These are phyloP conservation scores for Enteromius unitaeniatus DNA, from an alignment of 2,797 vertebrate species.

Conservation along the genomic window DNA sequence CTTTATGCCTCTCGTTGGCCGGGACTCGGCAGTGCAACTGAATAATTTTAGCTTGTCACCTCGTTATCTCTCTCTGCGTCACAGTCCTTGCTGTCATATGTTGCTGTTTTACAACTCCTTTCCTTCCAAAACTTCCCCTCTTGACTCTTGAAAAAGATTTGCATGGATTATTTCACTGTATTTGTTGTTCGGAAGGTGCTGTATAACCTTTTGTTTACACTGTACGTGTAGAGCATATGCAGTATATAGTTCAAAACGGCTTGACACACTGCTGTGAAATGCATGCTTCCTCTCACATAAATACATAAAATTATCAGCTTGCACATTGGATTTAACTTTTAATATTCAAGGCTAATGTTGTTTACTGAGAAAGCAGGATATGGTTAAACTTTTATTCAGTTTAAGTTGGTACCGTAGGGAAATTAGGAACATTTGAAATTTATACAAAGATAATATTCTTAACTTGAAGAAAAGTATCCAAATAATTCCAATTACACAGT, in stretches of 20 bases:
- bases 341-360: conserved; percentile 1
- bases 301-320: conserved; percentile 2
- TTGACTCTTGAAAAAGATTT: background rate
- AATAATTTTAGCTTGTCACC: conserved; percentile 33
- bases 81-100: conserved; percentile 19
- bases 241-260: conserved; percentile 1
- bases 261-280: conserved; percentile 9
- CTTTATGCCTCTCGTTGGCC: conserved; percentile 38
- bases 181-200: background rate
- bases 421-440: background rate
- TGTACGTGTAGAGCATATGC: background rate
- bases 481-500: background rate
- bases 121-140: background rate
- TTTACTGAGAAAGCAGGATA: background rate
- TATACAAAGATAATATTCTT: background rate
- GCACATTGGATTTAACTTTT: background rate
- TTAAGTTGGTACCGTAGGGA: background rate
- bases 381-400: background rate
- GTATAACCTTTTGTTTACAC: background rate
- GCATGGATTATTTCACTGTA: background rate
- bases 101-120: conserved; percentile 2
- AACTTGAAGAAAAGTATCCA: background rate
- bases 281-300: background rate
- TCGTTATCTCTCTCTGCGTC: conserved; percentile 38
- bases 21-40: conserved; percentile 13